These are phyloP conservation scores for Amphiprion clarkii DNA, from an alignment of 2,797 vertebrate genomes.

Conservation along the genomic window DNA sequence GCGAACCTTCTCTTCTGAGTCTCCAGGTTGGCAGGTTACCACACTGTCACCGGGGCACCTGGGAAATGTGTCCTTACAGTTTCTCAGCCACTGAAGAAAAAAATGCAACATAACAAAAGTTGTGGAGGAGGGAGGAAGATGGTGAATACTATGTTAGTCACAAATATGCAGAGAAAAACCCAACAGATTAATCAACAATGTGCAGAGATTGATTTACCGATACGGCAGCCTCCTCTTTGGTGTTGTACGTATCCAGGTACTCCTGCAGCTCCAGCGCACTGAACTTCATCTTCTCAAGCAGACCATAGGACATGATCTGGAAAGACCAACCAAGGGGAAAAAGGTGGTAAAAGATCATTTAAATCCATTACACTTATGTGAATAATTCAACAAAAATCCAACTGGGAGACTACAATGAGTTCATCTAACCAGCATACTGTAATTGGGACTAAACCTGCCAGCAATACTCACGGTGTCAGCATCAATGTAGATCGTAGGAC, in stretches of 20 bases:
- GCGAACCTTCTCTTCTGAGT: slow-evolving; percentile 97
- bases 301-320: slow-evolving; percentile 96
- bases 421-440: neutral
- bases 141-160: slow-evolving; percentile 9
- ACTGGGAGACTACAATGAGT: neutral
- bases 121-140: neutral
- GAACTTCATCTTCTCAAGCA: slow-evolving; percentile 98
- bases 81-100: slow-evolving; percentile 92
- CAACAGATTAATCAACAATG: neutral
- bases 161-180: neutral
- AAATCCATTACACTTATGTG: neutral
- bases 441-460: neutral
- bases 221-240: slow-evolving; percentile 93
- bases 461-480: slow-evolving; percentile 94
- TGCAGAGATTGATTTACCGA: slow-evolving; percentile 82
- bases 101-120: fast-evolving
- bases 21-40: slow-evolving; percentile 97
- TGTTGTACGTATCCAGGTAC: slow-evolving; percentile 97
- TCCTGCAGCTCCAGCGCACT: slow-evolving; percentile 97
- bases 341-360: neutral
- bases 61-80: slow-evolving; percentile 97
- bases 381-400: neutral
- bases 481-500: slow-evolving; percentile 96
- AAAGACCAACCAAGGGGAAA: slow-evolving; percentile 37
- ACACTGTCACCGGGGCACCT: slow-evolving; percentile 95